Evolutionary conservation across 2,888 invertebrate genomes (phyloP).

Genomic region (Lepetodrilus schrolli): DNA sequence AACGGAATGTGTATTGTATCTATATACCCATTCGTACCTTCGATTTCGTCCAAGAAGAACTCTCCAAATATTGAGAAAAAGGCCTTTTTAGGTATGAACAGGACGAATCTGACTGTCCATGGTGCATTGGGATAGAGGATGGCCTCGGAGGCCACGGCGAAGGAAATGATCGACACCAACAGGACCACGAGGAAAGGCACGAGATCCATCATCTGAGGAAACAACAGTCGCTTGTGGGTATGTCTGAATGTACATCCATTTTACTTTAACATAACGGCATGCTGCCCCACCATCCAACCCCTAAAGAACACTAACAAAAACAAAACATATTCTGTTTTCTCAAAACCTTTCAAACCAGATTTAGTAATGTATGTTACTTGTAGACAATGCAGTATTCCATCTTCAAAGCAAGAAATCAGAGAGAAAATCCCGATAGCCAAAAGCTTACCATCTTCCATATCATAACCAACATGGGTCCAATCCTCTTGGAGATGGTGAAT

Average conservation of each 20-base stretch:
- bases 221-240: too few species aligned
- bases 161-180: constrained; percentile 60
- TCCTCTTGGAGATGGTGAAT: constrained; percentile 15
- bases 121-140: constrained; percentile 60
- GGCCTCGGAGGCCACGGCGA: constrained; percentile 59
- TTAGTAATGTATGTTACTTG: too few species aligned
- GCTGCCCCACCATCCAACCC: too few species aligned
- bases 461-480: constrained; percentile 24
- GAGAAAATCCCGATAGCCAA: too few species aligned
- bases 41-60: constrained; percentile 66
- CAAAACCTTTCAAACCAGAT: too few species aligned
- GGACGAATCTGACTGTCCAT: constrained; percentile 40
- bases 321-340: too few species aligned
- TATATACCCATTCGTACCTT: constrained; percentile 52
- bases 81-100: constrained; percentile 63
- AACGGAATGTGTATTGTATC: too few species aligned
- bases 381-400: too few species aligned
- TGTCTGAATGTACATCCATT: too few species aligned
- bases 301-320: too few species aligned
- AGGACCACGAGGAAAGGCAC: constrained; percentile 60
- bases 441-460: constrained; percentile 28
- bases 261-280: too few species aligned
- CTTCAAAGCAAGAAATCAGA: too few species aligned
- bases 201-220: constrained; percentile 34
- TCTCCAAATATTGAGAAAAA: constrained; percentile 74